Conservation (phyloP, 2,113 vertebrate genomes). For the Leucopternis melanops region DNA sequence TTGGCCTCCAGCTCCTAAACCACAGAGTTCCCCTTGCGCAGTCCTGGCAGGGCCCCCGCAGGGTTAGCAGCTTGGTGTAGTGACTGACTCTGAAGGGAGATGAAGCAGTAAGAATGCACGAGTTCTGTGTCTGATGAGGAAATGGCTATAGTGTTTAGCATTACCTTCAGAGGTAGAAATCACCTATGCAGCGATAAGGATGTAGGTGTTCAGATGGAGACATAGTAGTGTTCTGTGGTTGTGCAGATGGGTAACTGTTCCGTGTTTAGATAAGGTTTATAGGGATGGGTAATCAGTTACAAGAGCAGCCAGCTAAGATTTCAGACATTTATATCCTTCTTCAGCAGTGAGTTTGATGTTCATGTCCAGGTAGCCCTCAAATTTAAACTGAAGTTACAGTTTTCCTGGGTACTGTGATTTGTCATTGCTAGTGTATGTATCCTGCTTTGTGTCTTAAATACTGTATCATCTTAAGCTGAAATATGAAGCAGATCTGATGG, state of each 20-base stretch:
- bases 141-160: background rate
- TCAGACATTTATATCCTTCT: background rate
- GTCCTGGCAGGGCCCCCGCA: background rate
- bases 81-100: rapidly evolving
- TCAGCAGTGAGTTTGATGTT: background rate
- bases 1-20: background rate
- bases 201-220: background rate
- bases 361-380: background rate
- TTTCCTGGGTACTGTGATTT: rapidly evolving
- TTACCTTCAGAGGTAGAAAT: background rate
- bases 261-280: background rate
- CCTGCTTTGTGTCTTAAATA: background rate
- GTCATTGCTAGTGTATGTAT: background rate
- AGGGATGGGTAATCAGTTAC: background rate
- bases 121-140: background rate
- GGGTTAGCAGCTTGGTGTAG: background rate
- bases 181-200: background rate
- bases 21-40: background rate
- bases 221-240: background rate
- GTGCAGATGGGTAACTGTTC: background rate
- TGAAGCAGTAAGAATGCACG: rapidly evolving
- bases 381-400: background rate
- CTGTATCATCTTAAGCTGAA: background rate
- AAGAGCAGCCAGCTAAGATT: background rate
- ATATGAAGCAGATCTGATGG: background rate